These are phyloP conservation scores for Pseudomyrmex dendroicus DNA, from an alignment of 1,140 invertebrate species.

Conservation along the genomic window DNA sequence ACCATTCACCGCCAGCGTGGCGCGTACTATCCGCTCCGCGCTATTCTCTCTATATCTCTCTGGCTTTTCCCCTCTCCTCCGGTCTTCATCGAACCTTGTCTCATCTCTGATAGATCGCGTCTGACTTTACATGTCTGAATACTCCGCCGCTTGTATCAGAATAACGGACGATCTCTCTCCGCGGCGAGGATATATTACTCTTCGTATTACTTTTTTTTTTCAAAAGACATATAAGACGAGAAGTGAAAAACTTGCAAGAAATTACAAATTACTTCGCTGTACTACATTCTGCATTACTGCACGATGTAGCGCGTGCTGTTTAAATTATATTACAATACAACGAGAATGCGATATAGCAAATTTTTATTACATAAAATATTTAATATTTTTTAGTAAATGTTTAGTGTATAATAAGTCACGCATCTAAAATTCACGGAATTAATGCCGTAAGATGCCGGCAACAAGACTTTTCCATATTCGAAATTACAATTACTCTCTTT, in stretches of 20 bases:
- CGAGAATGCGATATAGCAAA: too few species aligned
- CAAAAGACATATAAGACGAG: too few species aligned
- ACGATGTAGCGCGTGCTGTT: too few species aligned
- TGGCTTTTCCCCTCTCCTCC: slow-evolving; percentile 1
- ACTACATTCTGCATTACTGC: too few species aligned
- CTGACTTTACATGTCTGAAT: not conserved
- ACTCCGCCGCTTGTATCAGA: not conserved
- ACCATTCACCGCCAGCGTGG: slow-evolving; percentile 67
- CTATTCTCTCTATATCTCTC: too few species aligned
- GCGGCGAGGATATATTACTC: not conserved
- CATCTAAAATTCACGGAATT: too few species aligned
- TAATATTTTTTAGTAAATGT: too few species aligned
- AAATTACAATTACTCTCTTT: slow-evolving; percentile 47
- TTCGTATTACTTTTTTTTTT: not conserved
- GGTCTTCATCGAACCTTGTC: slow-evolving; percentile 40
- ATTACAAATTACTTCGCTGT: too few species aligned
- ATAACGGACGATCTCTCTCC: not conserved
- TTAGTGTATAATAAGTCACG: too few species aligned
- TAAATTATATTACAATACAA: too few species aligned
- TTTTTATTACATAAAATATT: too few species aligned
- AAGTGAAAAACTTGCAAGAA: too few species aligned
- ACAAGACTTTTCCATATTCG: slow-evolving; percentile 35
- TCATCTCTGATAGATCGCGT: slow-evolving; percentile 14
- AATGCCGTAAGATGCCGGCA: not conserved
- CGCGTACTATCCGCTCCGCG: not conserved